Conservation (phyloP, 2,113 vertebrate species). For the Hyla sarda region DNA sequence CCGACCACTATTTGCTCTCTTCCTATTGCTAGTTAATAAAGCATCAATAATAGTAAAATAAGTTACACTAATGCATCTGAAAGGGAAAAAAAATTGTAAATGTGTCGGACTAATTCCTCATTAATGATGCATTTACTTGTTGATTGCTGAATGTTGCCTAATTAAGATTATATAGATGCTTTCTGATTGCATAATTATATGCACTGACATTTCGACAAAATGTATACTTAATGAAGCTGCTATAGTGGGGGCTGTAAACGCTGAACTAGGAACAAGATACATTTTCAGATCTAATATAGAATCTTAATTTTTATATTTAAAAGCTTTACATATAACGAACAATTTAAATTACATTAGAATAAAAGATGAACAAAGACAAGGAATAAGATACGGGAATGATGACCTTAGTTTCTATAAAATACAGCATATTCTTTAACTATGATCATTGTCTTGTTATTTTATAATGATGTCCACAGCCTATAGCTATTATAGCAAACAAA, state of each 20-base stretch:
- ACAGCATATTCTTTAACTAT: too few relatives aligned
- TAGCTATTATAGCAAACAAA: background rate
- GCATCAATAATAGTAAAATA: background rate
- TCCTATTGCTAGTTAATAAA: background rate
- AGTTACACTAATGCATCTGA: conserved; percentile 1
- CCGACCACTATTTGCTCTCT: background rate
- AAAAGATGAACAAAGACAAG: background rate
- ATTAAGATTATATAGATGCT: conserved; percentile 40
- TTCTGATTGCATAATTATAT: conserved; percentile 47
- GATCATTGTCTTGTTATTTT: background rate
- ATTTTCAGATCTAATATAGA: background rate
- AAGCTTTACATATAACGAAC: background rate
- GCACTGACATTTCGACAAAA: conserved; percentile 40
- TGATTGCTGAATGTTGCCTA: conserved; percentile 34
- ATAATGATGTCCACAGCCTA: background rate
- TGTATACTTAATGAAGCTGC: conserved; percentile 35
- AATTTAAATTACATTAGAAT: background rate
- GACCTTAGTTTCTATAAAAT: too few relatives aligned
- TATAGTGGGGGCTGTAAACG: background rate
- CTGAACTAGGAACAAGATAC: background rate
- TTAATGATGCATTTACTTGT: conserved; percentile 30
- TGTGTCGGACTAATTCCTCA: conserved; percentile 10
- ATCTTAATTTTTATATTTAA: background rate
- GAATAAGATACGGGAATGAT: too few relatives aligned
- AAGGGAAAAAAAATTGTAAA: background rate